phyloP scores from a whole-genome alignment of 2,888 invertebrate genomes.

The Adelognathus sp. region DNA sequence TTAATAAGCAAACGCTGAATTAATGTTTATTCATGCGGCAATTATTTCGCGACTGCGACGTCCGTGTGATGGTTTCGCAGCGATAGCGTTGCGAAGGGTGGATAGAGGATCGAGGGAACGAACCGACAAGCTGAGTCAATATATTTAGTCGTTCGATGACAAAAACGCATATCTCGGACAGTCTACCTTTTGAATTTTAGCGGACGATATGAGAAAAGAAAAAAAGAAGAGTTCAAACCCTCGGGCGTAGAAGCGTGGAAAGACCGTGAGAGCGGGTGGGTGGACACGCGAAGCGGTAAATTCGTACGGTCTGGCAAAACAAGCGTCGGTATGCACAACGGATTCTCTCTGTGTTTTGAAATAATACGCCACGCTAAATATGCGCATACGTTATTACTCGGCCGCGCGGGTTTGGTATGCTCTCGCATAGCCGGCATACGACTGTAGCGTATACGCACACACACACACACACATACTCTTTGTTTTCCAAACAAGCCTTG shows the following conservation, averaged over 20 bases:
- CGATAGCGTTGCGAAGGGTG: conserved; percentile 32
- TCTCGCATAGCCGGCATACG: conserved; percentile 22
- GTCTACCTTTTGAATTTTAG: too few species aligned
- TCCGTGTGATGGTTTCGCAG: conserved; percentile 64
- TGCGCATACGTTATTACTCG: conserved; percentile 72
- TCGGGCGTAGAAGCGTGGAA: conserved; percentile 25
- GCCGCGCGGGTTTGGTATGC: conserved; percentile 52
- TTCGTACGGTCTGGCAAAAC: conserved; percentile 63
- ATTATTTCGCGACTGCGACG: conserved; percentile 64
- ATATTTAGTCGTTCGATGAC: not conserved
- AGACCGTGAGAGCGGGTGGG: conserved; percentile 35
- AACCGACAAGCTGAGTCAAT: too few species aligned
- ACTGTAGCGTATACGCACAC: conserved; percentile 39
- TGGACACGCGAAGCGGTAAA: conserved; percentile 63
- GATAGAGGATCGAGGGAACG: conserved; percentile 9
- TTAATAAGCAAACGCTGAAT: conserved; percentile 71
- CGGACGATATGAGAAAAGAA: too few species aligned
- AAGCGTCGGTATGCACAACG: conserved; percentile 62
- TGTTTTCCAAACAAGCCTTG: conserved; percentile 66
- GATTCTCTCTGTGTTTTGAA: conserved; percentile 68
- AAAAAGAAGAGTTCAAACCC: conserved; percentile 1
- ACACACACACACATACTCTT: conserved; percentile 26
- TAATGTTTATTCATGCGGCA: conserved; percentile 72
- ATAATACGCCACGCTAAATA: conserved; percentile 72
- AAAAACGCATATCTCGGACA: too few species aligned